phyloP scores from a whole-genome alignment of 2,888 invertebrate genomes.

The Plutella xylostella region DNA sequence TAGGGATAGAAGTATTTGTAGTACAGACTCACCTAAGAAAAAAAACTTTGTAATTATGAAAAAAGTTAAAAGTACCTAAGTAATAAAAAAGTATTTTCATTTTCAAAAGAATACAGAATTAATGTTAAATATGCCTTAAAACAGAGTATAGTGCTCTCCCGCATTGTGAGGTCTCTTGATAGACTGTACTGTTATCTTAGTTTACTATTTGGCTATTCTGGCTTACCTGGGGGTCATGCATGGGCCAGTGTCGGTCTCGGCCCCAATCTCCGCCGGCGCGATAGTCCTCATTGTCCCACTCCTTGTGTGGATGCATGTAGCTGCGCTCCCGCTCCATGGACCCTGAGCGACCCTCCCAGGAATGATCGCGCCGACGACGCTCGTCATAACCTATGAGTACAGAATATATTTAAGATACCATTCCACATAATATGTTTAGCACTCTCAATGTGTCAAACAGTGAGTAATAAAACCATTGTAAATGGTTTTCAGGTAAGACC shows the following conservation, averaged over 20 bases:
- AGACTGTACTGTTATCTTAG: no score
- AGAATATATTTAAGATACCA: no score
- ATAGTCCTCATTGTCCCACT: slow-evolving; percentile 68
- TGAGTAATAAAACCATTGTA: no score
- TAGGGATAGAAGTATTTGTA: slow-evolving; percentile 48
- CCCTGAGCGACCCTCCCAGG: slow-evolving; percentile 67
- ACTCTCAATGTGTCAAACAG: no score
- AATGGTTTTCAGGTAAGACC: no score
- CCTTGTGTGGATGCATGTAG: slow-evolving; percentile 60
- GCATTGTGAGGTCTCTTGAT: background rate
- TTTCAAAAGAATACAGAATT: no score
- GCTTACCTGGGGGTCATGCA: slow-evolving; percentile 59
- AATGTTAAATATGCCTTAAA: no score
- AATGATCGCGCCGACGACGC: slow-evolving; percentile 62
- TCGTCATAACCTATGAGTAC: slow-evolving; percentile 65
- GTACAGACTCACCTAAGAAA: slow-evolving; percentile 47
- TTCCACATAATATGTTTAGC: no score
- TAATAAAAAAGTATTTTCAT: no score
- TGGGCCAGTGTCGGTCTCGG: slow-evolving; percentile 59
- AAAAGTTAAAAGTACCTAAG: no score
- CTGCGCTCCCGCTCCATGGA: slow-evolving; percentile 59
- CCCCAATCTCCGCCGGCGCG: slow-evolving; percentile 63
- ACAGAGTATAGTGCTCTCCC: background rate
- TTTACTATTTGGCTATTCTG: background rate
- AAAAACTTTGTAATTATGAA: slow-evolving; percentile 12